A percentile compares a stretch with the other conserved stretches of the same genome.
Evolutionary conservation across 1,140 invertebrate species (phyloP).

Genomic region (Portunus trituberculatus): DNA sequence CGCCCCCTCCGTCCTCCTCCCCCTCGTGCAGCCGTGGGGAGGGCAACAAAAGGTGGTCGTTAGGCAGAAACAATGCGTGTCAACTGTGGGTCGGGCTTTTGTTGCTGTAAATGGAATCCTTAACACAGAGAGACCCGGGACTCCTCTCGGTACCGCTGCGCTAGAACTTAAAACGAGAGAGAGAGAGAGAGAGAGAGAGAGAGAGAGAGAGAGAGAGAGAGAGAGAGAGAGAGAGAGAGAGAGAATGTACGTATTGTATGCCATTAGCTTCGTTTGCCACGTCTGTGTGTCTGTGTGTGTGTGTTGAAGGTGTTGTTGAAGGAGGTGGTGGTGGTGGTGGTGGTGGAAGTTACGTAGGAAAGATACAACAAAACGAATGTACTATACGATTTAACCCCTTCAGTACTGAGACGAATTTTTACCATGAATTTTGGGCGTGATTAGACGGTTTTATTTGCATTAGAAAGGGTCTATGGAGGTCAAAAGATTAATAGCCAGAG

Average conservation of each 20-base stretch:
- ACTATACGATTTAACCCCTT: background rate
- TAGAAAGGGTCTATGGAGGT: no score
- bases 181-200: background rate
- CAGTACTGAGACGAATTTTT: no score
- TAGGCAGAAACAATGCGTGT: slow-evolving; percentile 66
- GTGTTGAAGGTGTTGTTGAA: background rate
- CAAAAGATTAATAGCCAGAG: no score
- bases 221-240: background rate
- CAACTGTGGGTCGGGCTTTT: slow-evolving; percentile 60
- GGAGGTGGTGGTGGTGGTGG: background rate
- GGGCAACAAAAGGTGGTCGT: slow-evolving; percentile 45
- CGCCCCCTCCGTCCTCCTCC: background rate
- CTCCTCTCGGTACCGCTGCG: background rate
- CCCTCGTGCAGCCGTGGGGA: background rate
- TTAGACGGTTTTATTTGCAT: no score
- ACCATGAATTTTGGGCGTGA: no score
- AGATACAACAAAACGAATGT: background rate
- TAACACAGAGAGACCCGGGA: slow-evolving; percentile 39
- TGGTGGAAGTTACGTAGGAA: background rate
- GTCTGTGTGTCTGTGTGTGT: background rate
- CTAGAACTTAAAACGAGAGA: background rate
- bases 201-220: background rate
- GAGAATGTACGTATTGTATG: slow-evolving; percentile 47
- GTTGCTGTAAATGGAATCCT: slow-evolving; percentile 68
- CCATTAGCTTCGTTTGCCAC: background rate